Base-by-base conservation (phyloP, 2,113 vertebrate genomes). In the Alethe castanea region DNA sequence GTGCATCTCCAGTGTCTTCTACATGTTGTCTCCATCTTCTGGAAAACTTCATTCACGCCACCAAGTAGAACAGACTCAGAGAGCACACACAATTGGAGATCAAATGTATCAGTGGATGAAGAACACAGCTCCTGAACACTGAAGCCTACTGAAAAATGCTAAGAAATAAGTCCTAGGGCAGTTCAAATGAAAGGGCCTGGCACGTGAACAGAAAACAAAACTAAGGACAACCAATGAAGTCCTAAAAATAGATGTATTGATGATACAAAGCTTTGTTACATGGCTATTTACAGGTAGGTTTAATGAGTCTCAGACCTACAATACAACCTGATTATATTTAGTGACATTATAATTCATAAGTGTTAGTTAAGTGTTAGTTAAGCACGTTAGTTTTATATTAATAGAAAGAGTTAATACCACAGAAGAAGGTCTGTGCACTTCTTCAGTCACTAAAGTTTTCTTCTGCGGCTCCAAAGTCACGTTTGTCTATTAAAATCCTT, bases 161-260 rank as follows among this genome's bases (percentile, higher is more conserved):
- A 66, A 86, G 25, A 65, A 86, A 12, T 28, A 54, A 52, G 13
- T 87, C 64, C 23, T 47, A 50, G n/a, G 18, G 29, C 10, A 73
- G 29, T 48, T 56, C 36, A 53, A 45, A 65, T 36, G 15, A 73
- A 61, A 86, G 18, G 50, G 22, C 18, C 70, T 50, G 48, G 23
- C 36, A 53, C 1, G 0, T 36, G 42, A 88, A 61, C 45, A 44
- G n/a, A 59, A 18, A 6, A 19, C 9, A 86, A 78, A 78, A 87
- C 23, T 26, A 69, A 70, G 25, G 15, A 65, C 45, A 47, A 15
- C 3, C 81, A 73, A 11, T 2, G 0, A 79, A 52, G 19, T 69
- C 77, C 19, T 25, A 47, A 23, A 1, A 6, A 62, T 0, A 1
- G 1, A 60, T 25, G 31, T 14, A 50, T 13, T 5, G 25, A 25